Evolutionary conservation across 2,888 invertebrate genomes (phyloP).

Genomic region (Amphipyra tragopoginis): DNA sequence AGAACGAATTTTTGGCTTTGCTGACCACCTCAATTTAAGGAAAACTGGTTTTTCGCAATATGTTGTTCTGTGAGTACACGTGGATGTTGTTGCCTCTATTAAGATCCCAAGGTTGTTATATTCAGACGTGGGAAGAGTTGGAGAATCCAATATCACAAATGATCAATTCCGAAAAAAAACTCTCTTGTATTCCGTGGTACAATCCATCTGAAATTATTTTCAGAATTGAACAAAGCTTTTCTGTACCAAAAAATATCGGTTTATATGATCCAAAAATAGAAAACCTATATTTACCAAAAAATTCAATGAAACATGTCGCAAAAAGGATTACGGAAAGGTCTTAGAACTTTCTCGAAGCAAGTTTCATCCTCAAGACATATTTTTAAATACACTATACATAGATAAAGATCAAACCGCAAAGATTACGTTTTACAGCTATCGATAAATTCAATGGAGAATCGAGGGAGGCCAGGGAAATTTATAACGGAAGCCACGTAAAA

Average conservation of each 20-base stretch:
- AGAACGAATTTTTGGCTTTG: constrained; percentile 1
- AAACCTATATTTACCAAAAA: neutral
- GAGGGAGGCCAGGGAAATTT: constrained; percentile 62
- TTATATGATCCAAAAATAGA: constrained; percentile 6
- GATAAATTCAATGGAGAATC: constrained; percentile 61
- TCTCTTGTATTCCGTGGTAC: no score
- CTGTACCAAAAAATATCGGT: neutral
- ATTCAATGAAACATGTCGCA: neutral
- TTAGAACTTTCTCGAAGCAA: constrained; percentile 3
- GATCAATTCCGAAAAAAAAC: no score
- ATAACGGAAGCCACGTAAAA: constrained; percentile 72
- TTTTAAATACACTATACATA: constrained; percentile 50
- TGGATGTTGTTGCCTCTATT: neutral
- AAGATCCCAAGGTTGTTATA: no score
- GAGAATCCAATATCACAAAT: no score
- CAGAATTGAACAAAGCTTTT: no score
- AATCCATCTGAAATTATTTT: no score
- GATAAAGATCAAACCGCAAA: constrained; percentile 57
- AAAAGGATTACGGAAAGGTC: constrained; percentile 3
- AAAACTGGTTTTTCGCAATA: neutral
- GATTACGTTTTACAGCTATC: constrained; percentile 67
- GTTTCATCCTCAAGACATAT: constrained; percentile 28
- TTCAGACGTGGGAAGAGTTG: no score
- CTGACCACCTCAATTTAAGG: constrained; percentile 9
- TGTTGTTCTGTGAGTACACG: neutral